Conservation (phyloP, 2,797 vertebrate genomes). For the Girardinus metallicus region DNA sequence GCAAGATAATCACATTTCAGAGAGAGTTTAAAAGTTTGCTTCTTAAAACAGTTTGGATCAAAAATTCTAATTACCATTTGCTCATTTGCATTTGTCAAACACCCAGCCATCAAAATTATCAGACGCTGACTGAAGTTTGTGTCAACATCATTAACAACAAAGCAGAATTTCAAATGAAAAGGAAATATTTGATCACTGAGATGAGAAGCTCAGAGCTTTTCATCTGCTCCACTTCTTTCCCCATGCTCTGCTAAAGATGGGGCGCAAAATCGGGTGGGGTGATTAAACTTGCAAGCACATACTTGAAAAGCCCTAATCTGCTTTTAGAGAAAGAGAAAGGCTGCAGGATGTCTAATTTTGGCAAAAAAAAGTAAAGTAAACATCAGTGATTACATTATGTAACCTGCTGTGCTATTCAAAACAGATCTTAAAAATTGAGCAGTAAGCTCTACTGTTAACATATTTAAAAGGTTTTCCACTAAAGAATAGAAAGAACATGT, state of each 20-base stretch:
- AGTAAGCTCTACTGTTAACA: not conserved
- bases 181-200: conserved; percentile 67
- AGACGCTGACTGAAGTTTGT: conserved; percentile 59
- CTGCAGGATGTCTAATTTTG: not conserved
- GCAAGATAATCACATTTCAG: conserved; percentile 25
- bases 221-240: conserved; percentile 60
- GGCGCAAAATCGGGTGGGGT: conserved; percentile 40
- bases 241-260: conserved; percentile 61
- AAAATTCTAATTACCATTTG: conserved; percentile 54
- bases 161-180: conserved; percentile 72
- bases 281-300: conserved; percentile 18
- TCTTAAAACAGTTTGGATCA: conserved; percentile 34
- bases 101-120: conserved; percentile 48
- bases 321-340: conserved; percentile 7
- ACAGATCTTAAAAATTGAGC: not conserved
- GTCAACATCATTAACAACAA: conserved; percentile 73
- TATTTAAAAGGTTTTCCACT: not conserved
- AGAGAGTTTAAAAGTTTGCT: conserved; percentile 14
- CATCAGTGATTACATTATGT: not conserved
- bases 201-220: conserved; percentile 58
- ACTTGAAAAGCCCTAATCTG: conserved; percentile 21
- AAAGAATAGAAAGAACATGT: not conserved
- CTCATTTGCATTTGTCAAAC: conserved; percentile 59
- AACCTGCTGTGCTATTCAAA: conserved; percentile 1
- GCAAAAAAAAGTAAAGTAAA: not conserved